Base-by-base conservation (phyloP, 2,888 invertebrate genomes). In the Fragum sueziense region DNA sequence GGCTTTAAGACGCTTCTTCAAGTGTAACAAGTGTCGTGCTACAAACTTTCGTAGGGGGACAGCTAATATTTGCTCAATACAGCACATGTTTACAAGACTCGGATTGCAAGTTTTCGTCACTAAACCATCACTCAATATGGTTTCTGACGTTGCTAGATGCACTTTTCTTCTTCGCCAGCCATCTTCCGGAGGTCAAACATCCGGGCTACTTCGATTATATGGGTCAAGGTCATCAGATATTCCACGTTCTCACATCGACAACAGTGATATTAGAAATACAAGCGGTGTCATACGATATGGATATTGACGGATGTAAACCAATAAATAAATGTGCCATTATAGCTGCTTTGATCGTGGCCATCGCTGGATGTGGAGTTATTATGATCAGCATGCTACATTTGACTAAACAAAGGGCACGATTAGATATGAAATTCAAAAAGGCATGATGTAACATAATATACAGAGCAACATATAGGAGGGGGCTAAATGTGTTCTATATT, bases 181-280 rank as follows among this genome's bases (percentile, higher is more conserved):
- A 86, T 37, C 70, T 89, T 22, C 89, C 88, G 4, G 88, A 89
- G 54, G 82, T 79, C 33, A 47, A 85, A 31, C 81, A 68, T 25
- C 88, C 88, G 4, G 89, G 88, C 25, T 67, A n/a, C 22, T 87
- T 86, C 70, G 88, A 88, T 67, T 69, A 79, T 25, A 34, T 88
- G 25, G 88, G 87, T 52, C 89, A 90, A 65, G 88, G 90, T 29
- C 90, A 90, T 70, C 88, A 89, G 54, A 79, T 88, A 27, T 90
- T 90, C 74, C 90, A 90, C 72, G 75, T 88, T 25, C 47, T 85
- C 3, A 69, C 71, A 20, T 33, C 79, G 1, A 33, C 80, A 25
- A 76, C 75, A 27, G 73, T 78, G 2, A 22, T 84, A 17, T 20
- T 74, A 25, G 85, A 85, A 67, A 79, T 79, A 34, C 80, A 79